Evolutionary conservation across 1,140 invertebrate genomes (phyloP).

Genomic region (Drosophila eugracilis): DNA sequence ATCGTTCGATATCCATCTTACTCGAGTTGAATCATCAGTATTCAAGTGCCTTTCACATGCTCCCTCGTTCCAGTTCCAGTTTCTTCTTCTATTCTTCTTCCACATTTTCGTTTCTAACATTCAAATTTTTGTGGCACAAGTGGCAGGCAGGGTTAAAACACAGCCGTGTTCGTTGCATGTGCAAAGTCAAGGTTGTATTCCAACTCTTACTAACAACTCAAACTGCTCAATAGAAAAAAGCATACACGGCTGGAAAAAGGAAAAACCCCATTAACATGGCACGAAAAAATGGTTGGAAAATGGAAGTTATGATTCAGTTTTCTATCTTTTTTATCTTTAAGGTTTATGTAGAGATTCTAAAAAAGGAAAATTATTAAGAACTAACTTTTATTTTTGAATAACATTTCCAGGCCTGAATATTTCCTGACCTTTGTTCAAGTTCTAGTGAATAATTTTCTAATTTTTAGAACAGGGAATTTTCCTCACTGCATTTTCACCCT

Average conservation of each 20-base stretch:
- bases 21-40: conserved; percentile 2
- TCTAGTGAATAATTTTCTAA: background rate
- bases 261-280: too few relatives aligned
- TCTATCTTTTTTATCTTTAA: too few relatives aligned
- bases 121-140: conserved; percentile 30
- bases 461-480: background rate
- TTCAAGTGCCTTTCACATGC: conserved; percentile 12
- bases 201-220: conserved; percentile 18
- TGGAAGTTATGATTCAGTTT: too few relatives aligned
- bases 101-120: conserved; percentile 10
- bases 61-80: too few relatives aligned
- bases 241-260: background rate
- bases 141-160: background rate
- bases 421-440: background rate
- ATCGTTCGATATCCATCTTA: conserved; percentile 23
- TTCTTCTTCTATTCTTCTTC: conserved; percentile 14
- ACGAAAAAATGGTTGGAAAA: too few relatives aligned
- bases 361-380: too few relatives aligned
- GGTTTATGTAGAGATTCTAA: too few relatives aligned
- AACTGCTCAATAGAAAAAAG: conserved; percentile 18
- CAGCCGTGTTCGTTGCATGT: conserved; percentile 58
- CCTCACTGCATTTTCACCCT: conserved; percentile 3
- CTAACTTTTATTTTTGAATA: too few relatives aligned
- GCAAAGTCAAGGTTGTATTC: conserved; percentile 70
- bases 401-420: too few relatives aligned